Base-by-base conservation (phyloP, 2,797 vertebrate genomes). In the Vipera latastei region DNA sequence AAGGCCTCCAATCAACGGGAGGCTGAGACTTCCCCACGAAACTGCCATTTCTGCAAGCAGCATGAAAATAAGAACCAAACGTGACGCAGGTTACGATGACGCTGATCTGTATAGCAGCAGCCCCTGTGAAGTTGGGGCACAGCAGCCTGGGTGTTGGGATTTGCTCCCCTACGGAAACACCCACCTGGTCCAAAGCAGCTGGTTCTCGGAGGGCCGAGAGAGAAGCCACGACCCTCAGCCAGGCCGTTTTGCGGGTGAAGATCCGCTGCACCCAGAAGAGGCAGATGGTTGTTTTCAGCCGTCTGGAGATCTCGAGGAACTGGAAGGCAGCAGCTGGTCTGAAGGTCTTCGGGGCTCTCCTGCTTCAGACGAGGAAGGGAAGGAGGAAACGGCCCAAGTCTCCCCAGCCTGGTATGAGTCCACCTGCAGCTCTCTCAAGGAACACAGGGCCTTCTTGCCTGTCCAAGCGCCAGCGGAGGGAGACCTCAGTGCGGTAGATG, bases 181-280 rank as follows among this genome's bases (percentile, higher is more conserved):
- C 32, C 98, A 99, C 95, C 97, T 99, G 92, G 98, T 99, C 95
- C 99, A 99, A 96, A 98, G 98, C 32, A 98, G 98, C 93, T 98
- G 97, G 96, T 97, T 98, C 96, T 95, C 96, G 16, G 98, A 94
- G 95, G 98, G 97, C 93, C 97, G 97, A 55, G 91, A 97, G 12
- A 96, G 97, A 92, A 97, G 85, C 89, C 57, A 26, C 65, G n/a
- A 91, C 61, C 91, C 32, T 16, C 73, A 94, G 22, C 91, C 94
- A 2, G 28, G 89, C 92, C 95, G 22, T 53, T 95, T 96, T 57
- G 89, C 89, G 86, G 94, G 3, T 11, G 91, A 96, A 60, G 93
- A 98, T 78, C 94, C 94, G 8, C 96, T 95, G 92, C 95, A 90
- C 7, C 92, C 94, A 78, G 96, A 96, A 55, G 93, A 95, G 28